Base-by-base conservation (phyloP, 2,113 vertebrate species). In the Malurus elegans region DNA sequence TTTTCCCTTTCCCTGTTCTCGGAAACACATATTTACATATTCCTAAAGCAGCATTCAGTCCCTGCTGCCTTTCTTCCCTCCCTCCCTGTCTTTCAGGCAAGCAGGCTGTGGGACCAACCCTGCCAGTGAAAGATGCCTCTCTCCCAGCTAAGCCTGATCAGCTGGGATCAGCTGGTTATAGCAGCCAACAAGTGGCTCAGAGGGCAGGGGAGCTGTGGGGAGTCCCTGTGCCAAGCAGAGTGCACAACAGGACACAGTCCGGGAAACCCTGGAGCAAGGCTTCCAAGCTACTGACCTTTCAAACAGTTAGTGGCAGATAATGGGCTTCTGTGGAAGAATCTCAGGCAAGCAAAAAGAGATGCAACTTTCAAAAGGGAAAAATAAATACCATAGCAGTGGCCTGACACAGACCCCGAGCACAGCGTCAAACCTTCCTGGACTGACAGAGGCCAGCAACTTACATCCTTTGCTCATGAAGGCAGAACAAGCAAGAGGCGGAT, bases 121-220 rank as follows among this genome's bases (percentile, higher is more conserved):
- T 58, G n/a, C 18, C 62, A 88, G 62, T 38, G 45, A 92, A 91
- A 74, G 57, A 91, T 40, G 0, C 53, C 31, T 42, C 61, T 50
- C 70, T 51, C 40, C 31, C 66, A 60, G 88, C 48, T 92, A 88
- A 94, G 79, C 86, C 88, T 66, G 60, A 88, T 95, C 65, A 93
- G 83, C 96, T 85, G 67, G 81, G 74, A 95, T 92, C 87, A 90
- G 78, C 80, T 79, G 74, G 57, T 56, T 88, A 79, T 6, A 81
- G 74, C 53, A 75, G 76, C 53, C 3, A 0, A 36, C 29, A 56
- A 69, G 86, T 29, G 44, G 56, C 72, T 90, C 76, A 78, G 32
- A 54, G 18, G 47, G 61, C 51, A 67, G n/a, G 44, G 56, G 31
- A 90, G 71, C 82, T 42, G 40, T 5, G 0, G 56, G 53, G 40